phyloP scores from a whole-genome alignment of 2,797 vertebrate genomes.

The Ciconia nigra region DNA sequence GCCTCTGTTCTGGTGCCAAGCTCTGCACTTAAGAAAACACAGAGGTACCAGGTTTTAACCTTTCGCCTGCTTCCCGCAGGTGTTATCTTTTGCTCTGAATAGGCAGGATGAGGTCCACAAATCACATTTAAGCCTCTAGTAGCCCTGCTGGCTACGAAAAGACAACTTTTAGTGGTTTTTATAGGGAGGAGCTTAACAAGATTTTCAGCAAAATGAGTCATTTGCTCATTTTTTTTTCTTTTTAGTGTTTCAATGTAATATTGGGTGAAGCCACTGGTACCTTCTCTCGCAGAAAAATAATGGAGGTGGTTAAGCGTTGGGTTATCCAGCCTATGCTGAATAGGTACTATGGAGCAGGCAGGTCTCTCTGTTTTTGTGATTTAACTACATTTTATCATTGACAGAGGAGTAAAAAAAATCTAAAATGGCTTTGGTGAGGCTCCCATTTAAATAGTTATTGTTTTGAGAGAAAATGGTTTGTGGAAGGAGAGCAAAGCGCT shows the following conservation, averaged over 20 bases:
- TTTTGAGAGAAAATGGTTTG: constrained; percentile 49
- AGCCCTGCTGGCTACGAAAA: not conserved
- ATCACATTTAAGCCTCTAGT: not conserved
- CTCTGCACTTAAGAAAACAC: constrained; percentile 40
- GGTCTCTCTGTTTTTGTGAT: not conserved
- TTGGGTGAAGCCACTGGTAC: not conserved
- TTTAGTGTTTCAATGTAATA: not conserved
- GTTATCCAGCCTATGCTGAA: not conserved
- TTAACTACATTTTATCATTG: not conserved
- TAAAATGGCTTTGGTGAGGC: not conserved
- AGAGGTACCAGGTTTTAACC: constrained; percentile 56
- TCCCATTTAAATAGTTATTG: constrained; percentile 37
- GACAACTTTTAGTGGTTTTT: not conserved
- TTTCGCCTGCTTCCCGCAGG: constrained; percentile 52
- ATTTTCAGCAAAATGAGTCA: not conserved
- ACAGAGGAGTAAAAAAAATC: not conserved
- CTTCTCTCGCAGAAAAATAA: not conserved
- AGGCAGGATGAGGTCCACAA: constrained; percentile 23
- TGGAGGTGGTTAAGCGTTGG: not conserved
- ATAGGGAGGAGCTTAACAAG: not conserved
- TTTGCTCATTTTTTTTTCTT: not conserved
- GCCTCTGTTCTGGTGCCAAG: constrained; percentile 64
- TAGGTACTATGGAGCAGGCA: not conserved
- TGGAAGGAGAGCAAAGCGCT: constrained; percentile 53
- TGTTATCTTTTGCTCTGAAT: constrained; percentile 55